Percentiles rank a stretch among this genome's conserved stretches.
These are phyloP conservation scores for Lethocerus indicus DNA, from an alignment of 1,140 invertebrate species.

Conservation along the genomic window DNA sequence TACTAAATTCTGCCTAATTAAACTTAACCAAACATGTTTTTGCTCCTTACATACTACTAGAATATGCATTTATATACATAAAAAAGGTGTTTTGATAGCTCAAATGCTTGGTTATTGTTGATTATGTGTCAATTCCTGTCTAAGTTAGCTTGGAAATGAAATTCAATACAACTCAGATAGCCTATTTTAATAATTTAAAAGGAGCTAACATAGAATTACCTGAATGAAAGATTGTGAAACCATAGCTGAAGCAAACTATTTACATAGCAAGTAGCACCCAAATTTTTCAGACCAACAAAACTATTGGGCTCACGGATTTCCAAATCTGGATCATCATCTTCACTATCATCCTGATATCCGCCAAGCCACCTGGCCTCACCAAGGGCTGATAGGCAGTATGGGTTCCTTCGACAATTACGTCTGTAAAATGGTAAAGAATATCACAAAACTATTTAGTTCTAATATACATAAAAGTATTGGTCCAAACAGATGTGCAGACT, in stretches of 20 bases:
- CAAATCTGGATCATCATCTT: conserved; percentile 31
- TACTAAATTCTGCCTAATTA: no score
- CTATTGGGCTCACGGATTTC: conserved; percentile 30
- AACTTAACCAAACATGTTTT: no score
- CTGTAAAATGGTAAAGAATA: conserved; percentile 24
- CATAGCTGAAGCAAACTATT: conserved; percentile 56
- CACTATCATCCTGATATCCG: conserved; percentile 24
- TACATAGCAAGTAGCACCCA: conserved; percentile 57
- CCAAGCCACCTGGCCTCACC: conserved; percentile 36
- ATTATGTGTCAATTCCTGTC: no score
- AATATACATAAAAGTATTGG: conserved; percentile 17
- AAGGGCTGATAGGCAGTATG: conserved; percentile 42
- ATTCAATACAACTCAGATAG: not conserved
- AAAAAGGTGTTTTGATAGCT: no score
- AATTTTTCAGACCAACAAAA: conserved; percentile 48
- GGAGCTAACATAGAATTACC: conserved; percentile 21
- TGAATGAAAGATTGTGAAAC: conserved; percentile 49
- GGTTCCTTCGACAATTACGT: conserved; percentile 44
- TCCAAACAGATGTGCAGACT: not conserved
- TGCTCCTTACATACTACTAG: no score
- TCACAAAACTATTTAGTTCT: conserved; percentile 27
- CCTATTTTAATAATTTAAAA: conserved; percentile 5
- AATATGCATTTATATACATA: no score
- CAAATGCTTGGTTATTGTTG: no score
- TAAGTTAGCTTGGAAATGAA: no score